phyloP scores from a whole-genome alignment of 2,113 vertebrate species.

The Psilopogon haemacephalus region DNA sequence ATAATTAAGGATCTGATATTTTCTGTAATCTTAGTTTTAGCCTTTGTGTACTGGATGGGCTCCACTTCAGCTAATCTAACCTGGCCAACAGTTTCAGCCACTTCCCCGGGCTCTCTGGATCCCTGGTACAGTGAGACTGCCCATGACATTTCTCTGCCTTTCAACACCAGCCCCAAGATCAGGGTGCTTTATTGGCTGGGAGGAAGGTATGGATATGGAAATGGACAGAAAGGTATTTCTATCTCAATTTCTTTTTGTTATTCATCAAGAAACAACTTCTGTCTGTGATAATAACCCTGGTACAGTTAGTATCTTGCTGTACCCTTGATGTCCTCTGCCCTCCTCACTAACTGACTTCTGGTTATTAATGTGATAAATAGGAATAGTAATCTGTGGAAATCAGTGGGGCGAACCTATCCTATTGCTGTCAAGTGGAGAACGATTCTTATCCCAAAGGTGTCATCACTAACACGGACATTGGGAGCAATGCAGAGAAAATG shows the following conservation, averaged over 20 bases:
- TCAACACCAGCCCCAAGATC: background rate
- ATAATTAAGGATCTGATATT: background rate
- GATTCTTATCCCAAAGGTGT: background rate
- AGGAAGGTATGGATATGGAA: background rate
- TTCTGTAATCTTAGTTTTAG: background rate
- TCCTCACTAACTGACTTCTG: background rate
- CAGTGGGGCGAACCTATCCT: background rate
- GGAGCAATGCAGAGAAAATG: background rate
- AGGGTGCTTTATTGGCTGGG: background rate
- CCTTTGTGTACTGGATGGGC: background rate
- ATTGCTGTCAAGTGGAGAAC: background rate
- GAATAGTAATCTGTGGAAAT: background rate
- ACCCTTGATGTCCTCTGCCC: no score
- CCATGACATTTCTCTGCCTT: rapidly evolving
- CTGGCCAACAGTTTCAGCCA: background rate
- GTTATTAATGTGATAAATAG: background rate
- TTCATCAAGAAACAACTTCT: background rate
- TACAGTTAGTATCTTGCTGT: no score
- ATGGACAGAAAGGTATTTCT: background rate
- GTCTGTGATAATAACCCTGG: background rate
- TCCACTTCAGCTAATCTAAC: background rate
- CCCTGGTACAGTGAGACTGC: background rate
- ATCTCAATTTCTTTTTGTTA: background rate
- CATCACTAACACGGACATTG: background rate
- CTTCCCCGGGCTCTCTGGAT: background rate